Base-by-base conservation (phyloP, 2,888 invertebrate genomes). In the Eustalomyia histrio region DNA sequence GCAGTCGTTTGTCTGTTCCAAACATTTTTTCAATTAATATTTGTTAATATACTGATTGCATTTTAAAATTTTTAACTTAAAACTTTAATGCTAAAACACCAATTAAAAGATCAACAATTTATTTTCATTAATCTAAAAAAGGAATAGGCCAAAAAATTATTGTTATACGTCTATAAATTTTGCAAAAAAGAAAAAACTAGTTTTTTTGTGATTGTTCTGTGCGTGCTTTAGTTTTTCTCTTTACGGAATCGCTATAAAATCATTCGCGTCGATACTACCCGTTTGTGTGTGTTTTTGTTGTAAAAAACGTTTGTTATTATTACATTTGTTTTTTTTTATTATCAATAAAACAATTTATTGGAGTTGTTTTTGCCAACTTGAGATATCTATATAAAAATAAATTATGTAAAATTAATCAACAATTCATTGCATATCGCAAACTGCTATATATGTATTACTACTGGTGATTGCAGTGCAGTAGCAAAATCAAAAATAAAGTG, bases 231-330 rank as follows among this genome's bases (percentile, higher is more conserved):
- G 17, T 39, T 58, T 64, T 71, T 50, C 50, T 76, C 57, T 57
- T 58, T 60, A 21, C 33, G 58, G 71, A 71, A 76, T 72, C 65
- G 72, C 53, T 61, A 60, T 53, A 7, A 65, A 35, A 24, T 55
- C 47, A 55, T 43, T 55, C 14, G 29, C 43, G 43, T n/a, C 29
- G 29, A 53, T 6, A 43, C 29, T 29, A 7, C 18, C 29, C 7
- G 3, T 29, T 29, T 4, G 29, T 29, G 29, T 29, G 29, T 6
- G 7, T 39, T 55, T 60, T 52, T 43, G 39, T 43, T 53, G 43
- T 33, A 16, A 47, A 47, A 29, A 29, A 53, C 1, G 2, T 18
- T 76, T 69, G 35, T 58, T 17, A 7, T 53, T 61, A 33, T 75
- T 39, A 39, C 58, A 65, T 55, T 17, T 16, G 33, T 43, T 43